Percentiles rank a stretch among this genome's conserved stretches.
Conservation (phyloP, 2,113 vertebrate species). For the Mirza zaza region DNA sequence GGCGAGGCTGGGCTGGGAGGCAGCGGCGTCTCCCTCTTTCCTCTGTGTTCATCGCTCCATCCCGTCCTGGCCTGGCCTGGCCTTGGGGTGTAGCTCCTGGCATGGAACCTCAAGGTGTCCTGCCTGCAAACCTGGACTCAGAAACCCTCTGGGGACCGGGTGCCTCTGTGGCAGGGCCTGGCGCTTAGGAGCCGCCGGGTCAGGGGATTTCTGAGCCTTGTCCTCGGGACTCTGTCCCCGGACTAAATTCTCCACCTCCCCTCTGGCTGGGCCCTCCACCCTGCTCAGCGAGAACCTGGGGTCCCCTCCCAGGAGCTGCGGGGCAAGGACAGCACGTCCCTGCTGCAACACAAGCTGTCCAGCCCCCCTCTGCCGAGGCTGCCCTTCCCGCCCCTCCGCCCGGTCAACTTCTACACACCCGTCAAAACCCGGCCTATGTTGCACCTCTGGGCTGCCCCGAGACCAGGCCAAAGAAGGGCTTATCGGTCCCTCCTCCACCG, state of each 20-base stretch:
- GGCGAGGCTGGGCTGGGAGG: neutral
- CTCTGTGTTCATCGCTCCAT: neutral
- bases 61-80: neutral
- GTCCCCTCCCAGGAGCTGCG: neutral
- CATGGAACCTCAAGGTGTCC: neutral
- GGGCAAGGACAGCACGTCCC: neutral
- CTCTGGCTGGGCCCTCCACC: neutral
- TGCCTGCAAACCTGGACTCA: neutral
- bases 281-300: neutral
- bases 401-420: neutral
- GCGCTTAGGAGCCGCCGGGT: neutral
- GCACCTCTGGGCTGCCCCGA: neutral
- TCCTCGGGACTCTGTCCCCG: neutral
- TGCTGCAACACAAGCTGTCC: neutral
- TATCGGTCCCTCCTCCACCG: fast-evolving
- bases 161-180: neutral
- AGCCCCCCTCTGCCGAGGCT: fast-evolving
- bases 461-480: neutral
- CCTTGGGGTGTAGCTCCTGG: neutral
- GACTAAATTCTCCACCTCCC: neutral
- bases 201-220: neutral
- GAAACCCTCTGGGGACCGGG: neutral
- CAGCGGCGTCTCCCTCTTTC: fast-evolving
- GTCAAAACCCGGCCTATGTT: neutral
- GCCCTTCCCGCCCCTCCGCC: neutral